Percentiles rank a stretch among this genome's conserved stretches.
Evolutionary conservation across 2,888 invertebrate species (phyloP).

Genomic region (Colostygia pectinataria): DNA sequence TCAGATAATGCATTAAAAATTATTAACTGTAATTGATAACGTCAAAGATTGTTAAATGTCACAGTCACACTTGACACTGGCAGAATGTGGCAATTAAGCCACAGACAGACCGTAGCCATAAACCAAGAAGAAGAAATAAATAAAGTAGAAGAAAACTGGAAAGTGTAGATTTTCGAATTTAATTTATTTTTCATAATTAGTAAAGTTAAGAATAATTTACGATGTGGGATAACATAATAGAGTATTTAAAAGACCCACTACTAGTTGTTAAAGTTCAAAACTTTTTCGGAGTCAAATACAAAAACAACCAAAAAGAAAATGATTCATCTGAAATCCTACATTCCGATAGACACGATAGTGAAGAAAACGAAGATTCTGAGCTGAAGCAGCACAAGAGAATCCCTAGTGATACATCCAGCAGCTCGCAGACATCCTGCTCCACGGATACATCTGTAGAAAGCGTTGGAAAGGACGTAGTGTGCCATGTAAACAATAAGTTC

Average conservation of each 20-base stretch:
- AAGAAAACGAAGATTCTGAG: constrained; percentile 49
- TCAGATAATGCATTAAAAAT: too few relatives aligned
- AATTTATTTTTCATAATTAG: neutral
- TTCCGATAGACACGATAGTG: constrained; percentile 53
- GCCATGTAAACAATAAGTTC: constrained; percentile 86
- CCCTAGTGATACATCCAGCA: constrained; percentile 67
- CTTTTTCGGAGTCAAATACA: constrained; percentile 88
- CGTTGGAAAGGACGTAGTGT: constrained; percentile 62
- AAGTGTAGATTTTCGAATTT: neutral
- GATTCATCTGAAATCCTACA: constrained; percentile 56
- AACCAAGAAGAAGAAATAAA: too few relatives aligned
- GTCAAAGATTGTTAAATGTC: too few relatives aligned
- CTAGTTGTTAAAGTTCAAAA: constrained; percentile 91
- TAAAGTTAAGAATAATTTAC: constrained; percentile 16
- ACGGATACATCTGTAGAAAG: constrained; percentile 67
- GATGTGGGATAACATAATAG: constrained; percentile 80
- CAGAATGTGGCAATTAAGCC: too few relatives aligned
- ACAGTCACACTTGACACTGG: too few relatives aligned
- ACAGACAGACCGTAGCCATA: too few relatives aligned
- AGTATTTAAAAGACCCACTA: constrained; percentile 88
- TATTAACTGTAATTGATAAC: too few relatives aligned
- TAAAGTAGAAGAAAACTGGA: neutral
- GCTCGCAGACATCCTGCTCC: constrained; percentile 67
- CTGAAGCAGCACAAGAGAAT: constrained; percentile 63
- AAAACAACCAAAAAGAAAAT: constrained; percentile 50